Percentiles rank a stretch among this genome's conserved stretches.
Conservation (phyloP, 2,888 invertebrate species). For the Torymus auratus region DNA sequence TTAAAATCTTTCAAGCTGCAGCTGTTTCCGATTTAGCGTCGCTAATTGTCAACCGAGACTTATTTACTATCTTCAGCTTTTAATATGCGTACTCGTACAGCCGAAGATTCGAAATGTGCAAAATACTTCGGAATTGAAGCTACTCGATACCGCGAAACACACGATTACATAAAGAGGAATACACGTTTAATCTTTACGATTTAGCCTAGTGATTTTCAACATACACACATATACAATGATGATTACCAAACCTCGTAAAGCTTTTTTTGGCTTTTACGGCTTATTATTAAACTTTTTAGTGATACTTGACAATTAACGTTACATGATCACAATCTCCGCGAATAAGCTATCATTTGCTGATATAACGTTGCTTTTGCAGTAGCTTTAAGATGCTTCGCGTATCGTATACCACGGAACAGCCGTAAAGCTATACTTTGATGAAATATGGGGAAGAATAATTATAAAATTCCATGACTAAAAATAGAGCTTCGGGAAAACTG, state of each 20-base stretch:
- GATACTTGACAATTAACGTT: conserved; percentile 9
- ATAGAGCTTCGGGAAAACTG: no score
- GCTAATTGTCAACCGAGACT: conserved; percentile 2
- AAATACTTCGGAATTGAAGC: background rate
- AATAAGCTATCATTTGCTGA: background rate
- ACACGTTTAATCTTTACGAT: conserved; percentile 20
- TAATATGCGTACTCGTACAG: background rate
- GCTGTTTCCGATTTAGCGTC: background rate
- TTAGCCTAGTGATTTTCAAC: background rate
- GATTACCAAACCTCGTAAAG: conserved; percentile 12
- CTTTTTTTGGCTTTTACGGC: conserved; percentile 20
- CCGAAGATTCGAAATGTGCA: background rate
- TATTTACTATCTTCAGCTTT: background rate
- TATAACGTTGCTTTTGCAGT: conserved; percentile 2
- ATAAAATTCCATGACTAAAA: no score
- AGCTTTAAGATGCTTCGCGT: background rate
- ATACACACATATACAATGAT: background rate
- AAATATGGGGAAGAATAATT: no score
- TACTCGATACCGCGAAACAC: background rate
- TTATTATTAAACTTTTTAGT: conserved; percentile 27
- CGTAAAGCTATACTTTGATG: no score
- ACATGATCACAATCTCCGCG: background rate
- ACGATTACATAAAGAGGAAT: conserved; percentile 23
- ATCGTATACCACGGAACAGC: no score
- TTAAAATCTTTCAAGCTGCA: no score